A percentile compares a stretch with the other conserved stretches of the same genome.
Conservation (phyloP, 2,113 vertebrate genomes). For the Nannobrachium achirus region DNA sequence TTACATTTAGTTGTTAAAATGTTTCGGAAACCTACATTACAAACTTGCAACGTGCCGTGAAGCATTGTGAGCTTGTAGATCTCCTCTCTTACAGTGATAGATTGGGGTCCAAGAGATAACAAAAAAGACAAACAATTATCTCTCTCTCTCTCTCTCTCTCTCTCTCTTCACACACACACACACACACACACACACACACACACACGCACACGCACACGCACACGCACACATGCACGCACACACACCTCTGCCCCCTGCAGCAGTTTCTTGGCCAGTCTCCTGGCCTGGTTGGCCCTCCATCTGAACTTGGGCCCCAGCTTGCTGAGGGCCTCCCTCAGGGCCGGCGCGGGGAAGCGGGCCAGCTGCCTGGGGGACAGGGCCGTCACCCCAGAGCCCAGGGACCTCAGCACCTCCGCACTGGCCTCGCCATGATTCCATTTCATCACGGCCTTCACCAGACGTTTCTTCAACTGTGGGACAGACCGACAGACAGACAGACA, state of each 20-base stretch:
- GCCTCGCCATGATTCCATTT: not conserved
- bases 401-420: not conserved
- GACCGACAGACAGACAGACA: not conserved
- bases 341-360: not conserved
- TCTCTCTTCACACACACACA: too few relatives aligned
- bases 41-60: too few relatives aligned
- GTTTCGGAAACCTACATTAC: too few relatives aligned
- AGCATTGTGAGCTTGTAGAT: too few relatives aligned
- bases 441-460: constrained; percentile 47
- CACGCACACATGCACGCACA: too few relatives aligned
- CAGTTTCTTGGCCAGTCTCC: constrained; percentile 46
- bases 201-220: too few relatives aligned
- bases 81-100: too few relatives aligned
- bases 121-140: not conserved
- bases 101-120: too few relatives aligned
- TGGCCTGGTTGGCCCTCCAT: constrained; percentile 53
- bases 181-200: too few relatives aligned
- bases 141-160: not conserved
- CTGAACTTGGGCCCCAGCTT: constrained; percentile 21
- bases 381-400: constrained; percentile 38
- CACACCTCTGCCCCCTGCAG: constrained; percentile 51
- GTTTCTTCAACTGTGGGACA: constrained; percentile 59
- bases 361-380: constrained; percentile 54
- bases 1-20: too few relatives aligned
- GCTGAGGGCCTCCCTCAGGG: constrained; percentile 40